These are phyloP conservation scores for Leptopilina syphax DNA, from an alignment of 2,888 invertebrate genomes.

Conservation along the genomic window DNA sequence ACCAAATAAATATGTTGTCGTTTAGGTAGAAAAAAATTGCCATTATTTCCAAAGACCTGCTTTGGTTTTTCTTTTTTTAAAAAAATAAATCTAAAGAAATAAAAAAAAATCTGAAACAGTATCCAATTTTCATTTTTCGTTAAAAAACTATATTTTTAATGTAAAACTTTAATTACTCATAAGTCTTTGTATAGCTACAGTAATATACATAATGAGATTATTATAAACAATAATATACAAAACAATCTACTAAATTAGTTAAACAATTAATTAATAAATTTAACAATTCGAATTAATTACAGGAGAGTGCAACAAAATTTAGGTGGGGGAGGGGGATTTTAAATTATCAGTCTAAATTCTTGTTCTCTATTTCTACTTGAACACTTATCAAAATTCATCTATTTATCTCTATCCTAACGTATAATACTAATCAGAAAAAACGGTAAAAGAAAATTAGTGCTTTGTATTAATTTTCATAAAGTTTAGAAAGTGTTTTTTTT, in stretches of 20 bases:
- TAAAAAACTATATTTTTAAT: background rate
- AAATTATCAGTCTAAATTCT: conserved; percentile 29
- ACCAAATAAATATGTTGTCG: background rate
- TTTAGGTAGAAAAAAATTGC: background rate
- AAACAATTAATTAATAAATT: conserved; percentile 23
- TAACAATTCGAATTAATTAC: conserved; percentile 9
- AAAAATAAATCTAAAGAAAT: background rate
- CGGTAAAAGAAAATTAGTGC: background rate
- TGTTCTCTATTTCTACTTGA: background rate
- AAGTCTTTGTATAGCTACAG: conserved; percentile 19
- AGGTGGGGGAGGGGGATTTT: background rate
- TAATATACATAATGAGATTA: background rate
- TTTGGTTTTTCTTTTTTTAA: background rate
- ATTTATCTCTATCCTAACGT: background rate
- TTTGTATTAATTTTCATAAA: background rate
- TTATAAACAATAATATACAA: conserved; percentile 5
- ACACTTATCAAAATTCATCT: conserved; percentile 12
- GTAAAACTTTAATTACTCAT: background rate
- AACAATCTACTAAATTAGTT: background rate
- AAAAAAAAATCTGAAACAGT: background rate
- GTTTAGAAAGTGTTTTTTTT: background rate
- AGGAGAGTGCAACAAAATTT: background rate
- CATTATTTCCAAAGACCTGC: conserved; percentile 19
- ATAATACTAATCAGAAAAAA: conserved; percentile 3
- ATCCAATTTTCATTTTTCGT: conserved; percentile 2